Conservation (phyloP, 2,113 vertebrate species). For the Eolophus roseicapilla region DNA sequence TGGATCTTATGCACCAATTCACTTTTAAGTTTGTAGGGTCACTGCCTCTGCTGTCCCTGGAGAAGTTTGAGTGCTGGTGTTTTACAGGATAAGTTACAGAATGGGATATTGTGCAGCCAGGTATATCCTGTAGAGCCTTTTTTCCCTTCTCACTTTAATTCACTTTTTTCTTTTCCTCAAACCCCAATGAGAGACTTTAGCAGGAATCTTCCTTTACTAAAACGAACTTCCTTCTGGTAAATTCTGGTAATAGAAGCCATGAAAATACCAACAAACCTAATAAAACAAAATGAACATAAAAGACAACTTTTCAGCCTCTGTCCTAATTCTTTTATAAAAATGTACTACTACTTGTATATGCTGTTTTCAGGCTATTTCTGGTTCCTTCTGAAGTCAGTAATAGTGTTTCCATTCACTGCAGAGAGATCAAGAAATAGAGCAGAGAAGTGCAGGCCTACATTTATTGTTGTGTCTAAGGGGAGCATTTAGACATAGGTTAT, state of each 20-base stretch:
- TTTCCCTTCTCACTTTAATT: background rate
- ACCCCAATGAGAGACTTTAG: background rate
- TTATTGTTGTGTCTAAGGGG: background rate
- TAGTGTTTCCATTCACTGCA: background rate
- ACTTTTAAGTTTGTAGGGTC: background rate
- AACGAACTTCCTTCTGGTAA: background rate
- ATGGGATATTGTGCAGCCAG: background rate
- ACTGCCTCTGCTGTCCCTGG: background rate
- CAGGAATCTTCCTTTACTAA: background rate
- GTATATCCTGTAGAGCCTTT: background rate
- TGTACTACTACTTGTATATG: background rate
- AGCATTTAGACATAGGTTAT: background rate
- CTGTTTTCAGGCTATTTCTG: background rate
- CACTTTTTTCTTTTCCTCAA: background rate
- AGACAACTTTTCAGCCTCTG: background rate
- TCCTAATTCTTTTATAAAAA: background rate
- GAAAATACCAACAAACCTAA: background rate
- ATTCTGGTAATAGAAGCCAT: background rate
- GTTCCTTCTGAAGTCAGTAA: background rate
- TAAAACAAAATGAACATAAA: background rate
- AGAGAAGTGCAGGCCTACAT: background rate
- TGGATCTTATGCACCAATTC: background rate
- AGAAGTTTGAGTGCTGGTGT: background rate
- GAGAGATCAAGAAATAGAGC: background rate
- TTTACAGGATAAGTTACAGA: background rate